phyloP scores from a whole-genome alignment of 2,113 vertebrate genomes.

The Theristicus caerulescens region DNA sequence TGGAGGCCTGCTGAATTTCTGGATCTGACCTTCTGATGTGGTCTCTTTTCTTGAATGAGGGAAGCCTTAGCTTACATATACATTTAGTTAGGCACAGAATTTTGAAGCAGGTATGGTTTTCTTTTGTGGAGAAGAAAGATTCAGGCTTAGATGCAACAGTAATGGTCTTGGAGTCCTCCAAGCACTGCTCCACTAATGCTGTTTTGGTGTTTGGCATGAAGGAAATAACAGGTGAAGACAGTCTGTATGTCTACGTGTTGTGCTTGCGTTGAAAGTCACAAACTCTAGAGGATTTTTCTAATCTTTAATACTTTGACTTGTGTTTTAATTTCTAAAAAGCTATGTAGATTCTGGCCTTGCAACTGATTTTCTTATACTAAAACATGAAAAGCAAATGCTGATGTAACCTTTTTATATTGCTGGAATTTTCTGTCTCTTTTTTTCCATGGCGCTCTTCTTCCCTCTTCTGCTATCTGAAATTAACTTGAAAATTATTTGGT shows the following conservation, averaged over 20 bases:
- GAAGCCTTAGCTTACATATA: not conserved
- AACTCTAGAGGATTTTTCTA: not conserved
- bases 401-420: not conserved
- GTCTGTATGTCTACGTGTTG: not conserved
- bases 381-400: not conserved
- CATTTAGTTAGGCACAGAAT: not conserved
- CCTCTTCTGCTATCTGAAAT: not conserved
- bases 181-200: not conserved
- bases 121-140: not conserved
- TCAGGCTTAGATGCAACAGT: not conserved
- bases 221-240: not conserved
- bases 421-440: not conserved
- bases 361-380: not conserved
- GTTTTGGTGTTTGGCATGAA: not conserved
- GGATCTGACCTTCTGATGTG: not conserved
- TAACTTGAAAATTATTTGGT: not conserved
- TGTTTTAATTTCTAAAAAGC: not conserved
- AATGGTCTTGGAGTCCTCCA: not conserved
- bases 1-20: not conserved
- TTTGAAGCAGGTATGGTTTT: not conserved
- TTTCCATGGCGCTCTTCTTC: not conserved
- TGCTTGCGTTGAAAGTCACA: not conserved
- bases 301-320: not conserved
- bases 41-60: not conserved
- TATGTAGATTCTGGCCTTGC: not conserved